Evolutionary conservation across 2,113 vertebrate genomes (phyloP).

Genomic region (Anarrhichthys ocellatus): DNA sequence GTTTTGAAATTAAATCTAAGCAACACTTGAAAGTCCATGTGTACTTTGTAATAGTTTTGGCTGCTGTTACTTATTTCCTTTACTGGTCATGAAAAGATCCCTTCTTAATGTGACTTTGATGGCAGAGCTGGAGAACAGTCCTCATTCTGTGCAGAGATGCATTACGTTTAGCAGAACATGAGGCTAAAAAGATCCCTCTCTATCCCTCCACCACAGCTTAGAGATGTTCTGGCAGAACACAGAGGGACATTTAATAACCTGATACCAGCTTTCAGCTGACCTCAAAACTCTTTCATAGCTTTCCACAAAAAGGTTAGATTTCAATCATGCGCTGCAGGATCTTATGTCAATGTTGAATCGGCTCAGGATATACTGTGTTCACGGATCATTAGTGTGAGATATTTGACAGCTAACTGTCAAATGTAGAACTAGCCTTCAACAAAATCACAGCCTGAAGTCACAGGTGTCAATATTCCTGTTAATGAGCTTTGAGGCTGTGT

Average conservation of each 20-base stretch:
- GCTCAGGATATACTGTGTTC: not conserved
- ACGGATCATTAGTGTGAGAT: not conserved
- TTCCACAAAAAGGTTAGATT: not conserved
- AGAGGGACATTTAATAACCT: not conserved
- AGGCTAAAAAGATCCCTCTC: not conserved
- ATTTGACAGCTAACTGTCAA: not conserved
- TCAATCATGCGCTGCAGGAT: not conserved
- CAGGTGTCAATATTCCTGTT: not conserved
- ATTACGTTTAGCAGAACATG: not conserved
- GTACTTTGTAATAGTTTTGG: too few species aligned
- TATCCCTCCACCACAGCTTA: not conserved
- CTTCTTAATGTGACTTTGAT: not conserved
- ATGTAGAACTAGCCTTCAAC: not conserved
- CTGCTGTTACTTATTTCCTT: not conserved
- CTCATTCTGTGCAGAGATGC: not conserved
- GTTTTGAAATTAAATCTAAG: not conserved
- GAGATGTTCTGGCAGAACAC: not conserved
- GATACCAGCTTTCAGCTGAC: not conserved
- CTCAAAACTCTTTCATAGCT: not conserved
- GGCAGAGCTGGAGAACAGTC: not conserved
- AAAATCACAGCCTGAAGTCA: not conserved
- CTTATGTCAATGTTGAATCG: not conserved
- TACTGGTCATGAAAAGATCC: not conserved
- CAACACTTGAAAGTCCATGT: not conserved
- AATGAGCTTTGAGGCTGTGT: not conserved